Conservation (phyloP, 2,888 invertebrate species). For the Plagodis dolabraria region DNA sequence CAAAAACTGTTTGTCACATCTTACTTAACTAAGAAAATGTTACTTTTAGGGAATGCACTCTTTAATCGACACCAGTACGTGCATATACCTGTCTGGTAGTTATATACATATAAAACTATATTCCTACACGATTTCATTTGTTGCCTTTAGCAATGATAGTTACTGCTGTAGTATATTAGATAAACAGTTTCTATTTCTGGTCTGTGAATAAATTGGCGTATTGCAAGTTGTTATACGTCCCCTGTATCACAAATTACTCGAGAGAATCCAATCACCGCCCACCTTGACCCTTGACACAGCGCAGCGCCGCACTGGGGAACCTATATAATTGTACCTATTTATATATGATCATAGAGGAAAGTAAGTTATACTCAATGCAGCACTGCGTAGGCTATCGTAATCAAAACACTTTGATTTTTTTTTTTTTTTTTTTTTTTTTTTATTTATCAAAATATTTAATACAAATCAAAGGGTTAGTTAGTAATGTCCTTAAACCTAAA, state of each 20-base stretch:
- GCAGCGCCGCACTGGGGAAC: neutral
- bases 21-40: too few relatives aligned
- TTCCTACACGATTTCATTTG: too few relatives aligned
- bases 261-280: slow-evolving; percentile 6
- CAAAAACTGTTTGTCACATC: too few relatives aligned
- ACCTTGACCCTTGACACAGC: slow-evolving; percentile 13
- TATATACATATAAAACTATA: too few relatives aligned
- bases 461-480: too few relatives aligned
- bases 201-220: slow-evolving; percentile 17
- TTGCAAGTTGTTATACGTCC: slow-evolving; percentile 10
- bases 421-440: too few relatives aligned
- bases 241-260: slow-evolving; percentile 15
- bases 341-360: slow-evolving; percentile 10
- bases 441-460: too few relatives aligned
- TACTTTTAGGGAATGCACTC: too few relatives aligned
- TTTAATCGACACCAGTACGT: too few relatives aligned
- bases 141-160: neutral
- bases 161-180: neutral
- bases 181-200: slow-evolving; percentile 7
- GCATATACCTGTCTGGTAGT: too few relatives aligned
- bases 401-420: neutral
- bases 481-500: too few relatives aligned
- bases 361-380: slow-evolving; percentile 1
- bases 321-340: slow-evolving; percentile 11
- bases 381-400: neutral